These are phyloP conservation scores for Megalops atlanticus DNA, from an alignment of 2,113 vertebrate species.

Conservation along the genomic window DNA sequence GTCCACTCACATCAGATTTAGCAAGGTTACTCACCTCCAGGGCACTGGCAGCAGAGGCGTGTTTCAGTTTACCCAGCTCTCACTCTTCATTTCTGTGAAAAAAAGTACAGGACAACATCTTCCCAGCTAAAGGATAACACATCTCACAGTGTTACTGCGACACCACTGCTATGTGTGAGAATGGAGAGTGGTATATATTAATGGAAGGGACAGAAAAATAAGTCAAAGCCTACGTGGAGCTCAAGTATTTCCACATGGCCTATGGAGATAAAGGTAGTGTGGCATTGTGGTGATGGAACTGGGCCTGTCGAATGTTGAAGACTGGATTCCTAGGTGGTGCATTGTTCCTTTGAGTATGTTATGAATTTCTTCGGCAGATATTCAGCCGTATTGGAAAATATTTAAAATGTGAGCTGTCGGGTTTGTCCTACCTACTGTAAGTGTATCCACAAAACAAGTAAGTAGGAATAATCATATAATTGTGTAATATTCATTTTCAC, in stretches of 20 bases:
- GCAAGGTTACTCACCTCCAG: slow-evolving; percentile 18
- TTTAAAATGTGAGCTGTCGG: too few relatives aligned
- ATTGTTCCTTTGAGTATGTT: too few relatives aligned
- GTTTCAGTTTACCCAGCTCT: background rate
- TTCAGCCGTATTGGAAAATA: too few relatives aligned
- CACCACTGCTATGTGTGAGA: background rate
- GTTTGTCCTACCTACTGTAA: too few relatives aligned
- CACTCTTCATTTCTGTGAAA: slow-evolving; percentile 7
- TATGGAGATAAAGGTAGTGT: background rate
- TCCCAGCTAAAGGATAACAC: background rate
- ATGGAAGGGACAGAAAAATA: background rate
- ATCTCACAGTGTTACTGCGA: background rate
- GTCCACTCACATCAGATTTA: slow-evolving; percentile 21
- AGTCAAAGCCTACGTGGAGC: background rate
- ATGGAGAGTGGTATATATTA: background rate
- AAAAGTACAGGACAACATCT: background rate
- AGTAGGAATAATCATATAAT: too few relatives aligned
- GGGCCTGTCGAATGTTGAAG: too few relatives aligned
- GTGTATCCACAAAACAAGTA: too few relatives aligned
- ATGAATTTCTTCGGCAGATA: too few relatives aligned
- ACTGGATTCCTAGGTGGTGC: too few relatives aligned
- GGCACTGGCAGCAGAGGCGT: background rate
- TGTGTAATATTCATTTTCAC: too few relatives aligned
- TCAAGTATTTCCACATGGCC: background rate
- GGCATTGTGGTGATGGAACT: too few relatives aligned